Base-by-base conservation (phyloP, 1,140 invertebrate species). In the Lutraria rhynchaena region DNA sequence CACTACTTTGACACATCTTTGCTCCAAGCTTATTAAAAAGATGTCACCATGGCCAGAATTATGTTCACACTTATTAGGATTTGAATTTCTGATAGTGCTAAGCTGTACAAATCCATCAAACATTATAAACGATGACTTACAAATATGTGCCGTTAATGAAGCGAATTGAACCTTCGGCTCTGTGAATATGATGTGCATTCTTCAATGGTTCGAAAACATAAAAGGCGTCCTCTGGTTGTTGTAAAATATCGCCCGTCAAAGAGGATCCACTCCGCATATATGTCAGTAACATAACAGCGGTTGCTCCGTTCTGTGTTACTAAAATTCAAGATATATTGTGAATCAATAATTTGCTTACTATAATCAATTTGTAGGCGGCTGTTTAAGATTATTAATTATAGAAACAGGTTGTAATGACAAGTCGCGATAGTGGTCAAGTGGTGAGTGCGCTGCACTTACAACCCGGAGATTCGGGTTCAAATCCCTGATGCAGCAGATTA, bases 201-300 rank as follows among this genome's bases (percentile, higher is more conserved):
- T 69, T 74, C 9, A 85, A 55, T 24, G 84, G 84, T 33, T 85
- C 84, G 60, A 83, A 85, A 29, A 85, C 17, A 29, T 85, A 85
- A 27, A 83, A 85, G 17, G 71, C 71, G 7, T 73, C 82, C 0
- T 61, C 35, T 31, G 33, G 46, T 27, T 83, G 63, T 53, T 85
- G 81, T 22, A 85, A n/a, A 0, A 85, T 46, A 37, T 85, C 82
- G 15, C 84, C 84, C 3, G 82, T 69, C 29, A 85, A 57, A 11
- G 84, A 81, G 9, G 84, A 85, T 0, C 84, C 84, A 78, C 76
- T 83, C 13, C 84, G 55, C 71, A 85, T 81, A 49, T 85, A 83
- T 9, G 84, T 81, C 49, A 83, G 33, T 11, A 85, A 37, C 0
- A 85, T 44, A 5, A 85, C 77, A 17, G 61, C 69, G 7, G 69